A percentile compares a stretch with the other conserved stretches of the same genome.
Conservation (phyloP, 2,797 vertebrate genomes). For the Simalia tracyae region DNA sequence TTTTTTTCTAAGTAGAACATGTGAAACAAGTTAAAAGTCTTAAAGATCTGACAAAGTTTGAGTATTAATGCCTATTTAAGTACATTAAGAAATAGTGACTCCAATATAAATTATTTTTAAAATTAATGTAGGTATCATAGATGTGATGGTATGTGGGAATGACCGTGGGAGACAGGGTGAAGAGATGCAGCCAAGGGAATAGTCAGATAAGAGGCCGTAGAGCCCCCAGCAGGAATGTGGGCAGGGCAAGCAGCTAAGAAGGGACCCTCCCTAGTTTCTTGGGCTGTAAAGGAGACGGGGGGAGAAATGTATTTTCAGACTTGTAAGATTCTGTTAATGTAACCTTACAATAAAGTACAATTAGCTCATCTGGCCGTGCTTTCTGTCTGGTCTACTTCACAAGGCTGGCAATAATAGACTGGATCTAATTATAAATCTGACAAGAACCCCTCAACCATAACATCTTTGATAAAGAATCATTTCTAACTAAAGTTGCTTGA, state of each 20-base stretch:
- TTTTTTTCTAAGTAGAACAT: slow-evolving; percentile 11
- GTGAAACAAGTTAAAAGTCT: slow-evolving; percentile 1
- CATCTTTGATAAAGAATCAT: background rate
- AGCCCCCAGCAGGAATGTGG: background rate
- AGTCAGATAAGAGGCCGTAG: background rate
- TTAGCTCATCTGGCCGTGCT: background rate
- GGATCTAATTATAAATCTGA: background rate
- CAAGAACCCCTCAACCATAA: background rate
- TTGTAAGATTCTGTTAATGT: background rate
- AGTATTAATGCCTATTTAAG: background rate
- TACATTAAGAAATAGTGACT: background rate
- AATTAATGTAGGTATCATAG: background rate
- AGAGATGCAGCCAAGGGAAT: background rate
- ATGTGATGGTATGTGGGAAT: background rate
- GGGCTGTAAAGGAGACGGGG: background rate
- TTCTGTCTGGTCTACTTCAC: background rate
- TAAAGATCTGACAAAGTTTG: background rate
- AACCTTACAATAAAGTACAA: background rate
- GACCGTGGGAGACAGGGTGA: background rate
- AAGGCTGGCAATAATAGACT: background rate
- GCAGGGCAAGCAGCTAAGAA: no score
- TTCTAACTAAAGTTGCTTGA: background rate
- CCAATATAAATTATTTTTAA: background rate
- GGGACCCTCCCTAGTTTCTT: background rate
- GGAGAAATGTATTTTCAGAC: background rate